Conservation (phyloP, 2,888 invertebrate species). For the Elmis aenea region DNA sequence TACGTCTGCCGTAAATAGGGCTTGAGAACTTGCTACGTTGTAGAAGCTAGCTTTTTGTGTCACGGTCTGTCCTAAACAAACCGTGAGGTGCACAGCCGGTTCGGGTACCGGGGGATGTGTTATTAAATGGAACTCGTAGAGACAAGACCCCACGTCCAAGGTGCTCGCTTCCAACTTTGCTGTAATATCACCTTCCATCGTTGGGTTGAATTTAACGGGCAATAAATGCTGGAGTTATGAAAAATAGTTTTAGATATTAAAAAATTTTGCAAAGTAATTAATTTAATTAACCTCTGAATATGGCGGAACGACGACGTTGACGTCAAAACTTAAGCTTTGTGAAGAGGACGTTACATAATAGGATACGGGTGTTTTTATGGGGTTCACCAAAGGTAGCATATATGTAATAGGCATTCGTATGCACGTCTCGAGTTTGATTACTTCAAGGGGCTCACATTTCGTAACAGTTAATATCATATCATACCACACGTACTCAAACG, state of each 20-base stretch:
- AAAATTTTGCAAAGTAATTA: no score
- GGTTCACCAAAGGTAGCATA: slow-evolving; percentile 39
- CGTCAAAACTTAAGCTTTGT: slow-evolving; percentile 28
- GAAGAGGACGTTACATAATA: slow-evolving; percentile 30
- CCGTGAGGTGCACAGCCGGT: slow-evolving; percentile 27
- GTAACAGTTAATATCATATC: slow-evolving; percentile 36
- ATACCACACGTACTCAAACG: slow-evolving; percentile 41
- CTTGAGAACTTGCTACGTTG: slow-evolving; percentile 27
- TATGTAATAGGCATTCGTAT: slow-evolving; percentile 32
- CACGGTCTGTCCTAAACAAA: slow-evolving; percentile 31
- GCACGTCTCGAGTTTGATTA: slow-evolving; percentile 35
- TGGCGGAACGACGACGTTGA: slow-evolving; percentile 28
- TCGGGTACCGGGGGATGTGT: slow-evolving; percentile 32
- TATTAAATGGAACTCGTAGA: slow-evolving; percentile 31
- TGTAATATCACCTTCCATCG: slow-evolving; percentile 22
- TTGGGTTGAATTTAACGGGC: slow-evolving; percentile 31
- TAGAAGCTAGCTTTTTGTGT: slow-evolving; percentile 24
- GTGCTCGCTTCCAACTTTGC: slow-evolving; percentile 25
- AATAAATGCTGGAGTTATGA: slow-evolving; percentile 20
- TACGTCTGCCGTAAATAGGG: slow-evolving; percentile 32
- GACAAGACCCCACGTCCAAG: slow-evolving; percentile 30
- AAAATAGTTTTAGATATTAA: no score
- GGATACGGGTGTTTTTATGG: slow-evolving; percentile 33
- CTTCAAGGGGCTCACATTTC: slow-evolving; percentile 34
- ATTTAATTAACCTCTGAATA: slow-evolving; percentile 33